These are phyloP conservation scores for Mus musculus DNA, from an alignment of 2,113 vertebrate genomes.

Conservation along the genomic window DNA sequence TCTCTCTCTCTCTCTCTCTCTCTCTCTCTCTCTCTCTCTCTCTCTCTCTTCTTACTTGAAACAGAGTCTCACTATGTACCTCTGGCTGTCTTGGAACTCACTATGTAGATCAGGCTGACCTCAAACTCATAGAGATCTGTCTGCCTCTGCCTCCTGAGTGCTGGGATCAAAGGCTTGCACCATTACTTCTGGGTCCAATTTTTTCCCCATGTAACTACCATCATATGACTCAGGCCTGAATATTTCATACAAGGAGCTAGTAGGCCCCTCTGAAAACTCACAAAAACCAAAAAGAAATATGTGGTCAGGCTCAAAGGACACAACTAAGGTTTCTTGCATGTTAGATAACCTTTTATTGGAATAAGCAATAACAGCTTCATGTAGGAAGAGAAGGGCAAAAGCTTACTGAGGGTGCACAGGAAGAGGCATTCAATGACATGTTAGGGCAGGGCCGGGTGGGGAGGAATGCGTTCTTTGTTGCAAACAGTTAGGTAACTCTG, in stretches of 20 bases:
- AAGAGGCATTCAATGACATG: conserved; percentile 68
- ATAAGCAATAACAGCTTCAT: conserved; percentile 51
- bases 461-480: conserved; percentile 70
- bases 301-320: conserved; percentile 16
- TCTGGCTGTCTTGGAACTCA: background rate
- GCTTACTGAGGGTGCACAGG: conserved; percentile 62
- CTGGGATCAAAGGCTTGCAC: background rate
- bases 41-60: background rate
- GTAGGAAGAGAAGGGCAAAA: conserved; percentile 70
- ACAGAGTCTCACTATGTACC: background rate
- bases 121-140: background rate
- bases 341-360: conserved; percentile 44
- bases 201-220: conserved; percentile 26
- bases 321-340: conserved; percentile 36
- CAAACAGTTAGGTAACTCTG: conserved; percentile 75
- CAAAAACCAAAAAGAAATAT: background rate
- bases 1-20: background rate
- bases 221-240: conserved; percentile 19
- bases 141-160: background rate
- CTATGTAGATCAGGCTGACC: background rate
- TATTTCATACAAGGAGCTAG: conserved; percentile 40
- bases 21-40: background rate
- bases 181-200: background rate
- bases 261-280: conserved; percentile 41
- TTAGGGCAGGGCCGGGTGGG: conserved; percentile 61